A percentile compares a stretch with the other conserved stretches of the same genome.
Conservation (phyloP, 2,888 invertebrate species). For the Cloeon dipterum region DNA sequence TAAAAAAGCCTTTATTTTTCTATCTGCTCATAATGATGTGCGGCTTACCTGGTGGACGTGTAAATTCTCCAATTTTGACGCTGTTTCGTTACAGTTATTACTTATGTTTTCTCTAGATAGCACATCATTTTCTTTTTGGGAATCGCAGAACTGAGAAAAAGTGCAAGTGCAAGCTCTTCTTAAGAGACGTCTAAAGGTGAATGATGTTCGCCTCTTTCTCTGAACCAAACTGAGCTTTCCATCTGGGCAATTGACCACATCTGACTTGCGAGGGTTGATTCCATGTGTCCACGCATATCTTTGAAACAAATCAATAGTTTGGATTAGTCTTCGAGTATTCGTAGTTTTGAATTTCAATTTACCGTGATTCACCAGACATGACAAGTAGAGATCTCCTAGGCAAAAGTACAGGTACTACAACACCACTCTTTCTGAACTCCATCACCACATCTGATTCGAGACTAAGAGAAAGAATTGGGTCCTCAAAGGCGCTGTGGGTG, state of each 20-base stretch:
- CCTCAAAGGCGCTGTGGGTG: slow-evolving; percentile 83
- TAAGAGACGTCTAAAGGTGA: slow-evolving; percentile 51
- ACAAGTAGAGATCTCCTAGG: slow-evolving; percentile 50
- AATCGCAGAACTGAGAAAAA: slow-evolving; percentile 45
- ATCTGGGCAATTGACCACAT: slow-evolving; percentile 32
- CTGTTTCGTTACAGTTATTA: slow-evolving; percentile 19
- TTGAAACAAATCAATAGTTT: slow-evolving; percentile 8
- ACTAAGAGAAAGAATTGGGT: slow-evolving; percentile 69
- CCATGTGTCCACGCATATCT: slow-evolving; percentile 71
- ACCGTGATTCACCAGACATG: slow-evolving; percentile 57
- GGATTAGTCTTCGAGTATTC: background rate
- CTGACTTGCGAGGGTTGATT: slow-evolving; percentile 63
- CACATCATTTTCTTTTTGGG: too few relatives aligned
- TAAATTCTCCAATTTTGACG: slow-evolving; percentile 39
- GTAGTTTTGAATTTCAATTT: slow-evolving; percentile 8
- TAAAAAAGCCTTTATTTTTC: background rate
- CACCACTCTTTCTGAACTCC: slow-evolving; percentile 55
- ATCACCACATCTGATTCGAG: slow-evolving; percentile 62
- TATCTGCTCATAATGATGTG: too few relatives aligned
- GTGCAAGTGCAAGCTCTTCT: slow-evolving; percentile 34
- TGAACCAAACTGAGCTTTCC: slow-evolving; percentile 22
- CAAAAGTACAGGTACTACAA: slow-evolving; percentile 35
- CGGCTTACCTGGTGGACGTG: slow-evolving; percentile 46
- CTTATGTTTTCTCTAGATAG: slow-evolving; percentile 5
- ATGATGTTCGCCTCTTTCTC: slow-evolving; percentile 44